Percentiles rank a stretch among this genome's conserved stretches.
Evolutionary conservation across 1,140 invertebrate species (phyloP).

Genomic region (Scylla paramamosain): DNA sequence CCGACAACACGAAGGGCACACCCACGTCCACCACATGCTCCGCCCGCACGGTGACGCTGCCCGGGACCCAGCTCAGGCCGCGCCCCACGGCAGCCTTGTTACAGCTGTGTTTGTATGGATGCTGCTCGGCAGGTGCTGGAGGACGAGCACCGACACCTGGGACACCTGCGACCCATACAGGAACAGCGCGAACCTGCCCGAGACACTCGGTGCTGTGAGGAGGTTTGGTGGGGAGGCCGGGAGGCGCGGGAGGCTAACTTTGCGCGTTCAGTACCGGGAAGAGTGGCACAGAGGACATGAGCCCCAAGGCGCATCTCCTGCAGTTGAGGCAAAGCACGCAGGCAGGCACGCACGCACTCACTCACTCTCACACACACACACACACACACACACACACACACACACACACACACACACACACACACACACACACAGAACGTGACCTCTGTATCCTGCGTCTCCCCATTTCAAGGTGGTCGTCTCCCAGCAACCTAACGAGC

Average conservation of each 20-base stretch:
- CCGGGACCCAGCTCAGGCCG: slow-evolving; percentile 73
- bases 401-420: too few relatives aligned
- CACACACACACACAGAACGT: not conserved
- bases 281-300: too few relatives aligned
- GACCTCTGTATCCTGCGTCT: not conserved
- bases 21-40: slow-evolving; percentile 58
- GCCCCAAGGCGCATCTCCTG: too few relatives aligned
- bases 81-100: slow-evolving; percentile 62
- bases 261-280: too few relatives aligned
- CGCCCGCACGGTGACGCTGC: slow-evolving; percentile 42
- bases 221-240: not conserved
- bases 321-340: too few relatives aligned
- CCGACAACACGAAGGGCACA: slow-evolving; percentile 67
- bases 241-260: too few relatives aligned
- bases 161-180: slow-evolving; percentile 70
- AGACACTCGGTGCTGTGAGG: too few relatives aligned
- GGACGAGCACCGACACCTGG: slow-evolving; percentile 62
- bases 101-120: slow-evolving; percentile 52
- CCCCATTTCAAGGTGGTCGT: not conserved
- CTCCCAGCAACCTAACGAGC: not conserved
- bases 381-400: too few relatives aligned
- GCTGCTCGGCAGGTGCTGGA: slow-evolving; percentile 40
- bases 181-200: slow-evolving; percentile 71
- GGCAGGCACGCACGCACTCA: too few relatives aligned
- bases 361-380: too few relatives aligned